Conservation (phyloP, 1,140 invertebrate species). For the Drosophila insularis region DNA sequence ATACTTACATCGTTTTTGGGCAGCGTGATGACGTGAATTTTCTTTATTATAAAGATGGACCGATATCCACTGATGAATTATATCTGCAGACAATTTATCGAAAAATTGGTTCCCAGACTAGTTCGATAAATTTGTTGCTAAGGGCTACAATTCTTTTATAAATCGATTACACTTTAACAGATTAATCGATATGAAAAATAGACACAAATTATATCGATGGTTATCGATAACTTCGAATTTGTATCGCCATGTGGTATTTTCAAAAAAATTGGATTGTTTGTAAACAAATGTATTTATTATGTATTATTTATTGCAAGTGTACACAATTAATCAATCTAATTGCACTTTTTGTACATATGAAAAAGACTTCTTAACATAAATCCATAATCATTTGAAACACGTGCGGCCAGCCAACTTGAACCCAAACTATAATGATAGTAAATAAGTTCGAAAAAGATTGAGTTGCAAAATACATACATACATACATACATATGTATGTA, state of each 20-base stretch:
- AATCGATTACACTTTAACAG: background rate
- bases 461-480: too few relatives aligned
- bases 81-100: slow-evolving; percentile 7
- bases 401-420: slow-evolving; percentile 5
- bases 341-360: slow-evolving; percentile 7
- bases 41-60: slow-evolving; percentile 39
- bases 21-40: slow-evolving; percentile 62
- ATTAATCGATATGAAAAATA: background rate
- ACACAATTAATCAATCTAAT: background rate
- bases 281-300: too few relatives aligned
- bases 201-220: too few relatives aligned
- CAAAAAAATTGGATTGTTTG: too few relatives aligned
- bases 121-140: background rate
- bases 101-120: slow-evolving; percentile 9
- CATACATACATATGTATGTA: background rate
- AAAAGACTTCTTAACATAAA: slow-evolving; percentile 1
- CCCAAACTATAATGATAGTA: background rate
- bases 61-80: slow-evolving; percentile 35
- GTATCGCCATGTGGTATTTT: too few relatives aligned
- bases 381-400: slow-evolving; percentile 13
- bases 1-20: slow-evolving; percentile 48
- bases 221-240: too few relatives aligned
- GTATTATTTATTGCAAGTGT: background rate
- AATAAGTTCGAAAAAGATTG: too few relatives aligned
- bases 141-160: background rate